phyloP scores from a whole-genome alignment of 1,140 invertebrate genomes.

The Onthophagus taurus region DNA sequence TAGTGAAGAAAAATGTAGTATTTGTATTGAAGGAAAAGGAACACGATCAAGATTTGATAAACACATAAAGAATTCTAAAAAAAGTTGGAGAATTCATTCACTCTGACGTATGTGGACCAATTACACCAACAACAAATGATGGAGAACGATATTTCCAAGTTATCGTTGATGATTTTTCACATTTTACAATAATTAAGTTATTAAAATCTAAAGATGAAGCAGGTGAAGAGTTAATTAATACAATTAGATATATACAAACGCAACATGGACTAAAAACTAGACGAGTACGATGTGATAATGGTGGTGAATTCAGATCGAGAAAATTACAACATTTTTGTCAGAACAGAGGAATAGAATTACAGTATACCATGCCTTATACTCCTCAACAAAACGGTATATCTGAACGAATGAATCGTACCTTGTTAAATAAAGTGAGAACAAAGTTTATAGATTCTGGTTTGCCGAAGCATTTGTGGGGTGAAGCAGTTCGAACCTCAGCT shows the following conservation, averaged over 20 bases:
- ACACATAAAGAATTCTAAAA: conserved; percentile 16
- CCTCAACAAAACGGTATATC: conserved; percentile 35
- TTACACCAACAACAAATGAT: conserved; percentile 26
- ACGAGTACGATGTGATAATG: conserved; percentile 17
- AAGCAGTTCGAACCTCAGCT: conserved; percentile 18
- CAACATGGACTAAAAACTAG: not conserved
- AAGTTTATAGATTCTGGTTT: conserved; percentile 24
- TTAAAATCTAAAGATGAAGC: conserved; percentile 18
- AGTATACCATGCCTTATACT: conserved; percentile 28
- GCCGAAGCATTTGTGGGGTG: conserved; percentile 21
- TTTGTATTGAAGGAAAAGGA: conserved; percentile 25
- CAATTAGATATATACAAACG: not conserved
- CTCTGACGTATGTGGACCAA: conserved; percentile 33
- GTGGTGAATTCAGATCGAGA: conserved; percentile 10
- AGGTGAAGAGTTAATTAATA: not conserved
- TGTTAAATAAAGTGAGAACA: conserved; percentile 19
- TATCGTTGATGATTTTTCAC: not conserved
- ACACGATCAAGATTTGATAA: conserved; percentile 25
- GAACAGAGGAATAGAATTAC: conserved; percentile 27
- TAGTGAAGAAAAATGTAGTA: conserved; percentile 19
- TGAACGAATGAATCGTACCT: conserved; percentile 26
- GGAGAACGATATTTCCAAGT: conserved; percentile 29
- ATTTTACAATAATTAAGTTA: conserved; percentile 22
- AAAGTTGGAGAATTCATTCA: conserved; percentile 28
- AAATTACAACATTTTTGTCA: conserved; percentile 24